A percentile compares a stretch with the other conserved stretches of the same genome.
Conservation (phyloP, 2,113 vertebrate genomes). For the Ptyas mucosa region DNA sequence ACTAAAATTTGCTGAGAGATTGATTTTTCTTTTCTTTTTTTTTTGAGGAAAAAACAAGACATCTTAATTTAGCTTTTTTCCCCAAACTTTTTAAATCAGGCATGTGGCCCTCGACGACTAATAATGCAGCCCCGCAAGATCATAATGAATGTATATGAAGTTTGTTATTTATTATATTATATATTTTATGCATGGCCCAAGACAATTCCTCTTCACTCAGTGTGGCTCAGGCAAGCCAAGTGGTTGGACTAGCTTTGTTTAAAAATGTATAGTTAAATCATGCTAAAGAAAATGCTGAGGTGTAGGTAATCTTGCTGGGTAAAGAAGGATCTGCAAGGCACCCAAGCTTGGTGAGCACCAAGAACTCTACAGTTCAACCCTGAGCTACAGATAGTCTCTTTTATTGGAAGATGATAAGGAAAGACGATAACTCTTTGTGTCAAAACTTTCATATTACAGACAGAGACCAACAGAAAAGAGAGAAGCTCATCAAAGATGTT, state of each 20-base stretch:
- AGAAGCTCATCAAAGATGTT: conserved; percentile 50
- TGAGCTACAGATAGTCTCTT: not conserved
- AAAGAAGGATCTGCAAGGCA: not conserved
- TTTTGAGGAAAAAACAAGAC: not conserved
- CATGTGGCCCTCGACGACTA: not conserved
- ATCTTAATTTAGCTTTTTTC: not conserved
- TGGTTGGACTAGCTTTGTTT: not conserved
- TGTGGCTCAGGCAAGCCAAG: not conserved
- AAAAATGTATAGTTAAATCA: not conserved
- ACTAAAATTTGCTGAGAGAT: not conserved
- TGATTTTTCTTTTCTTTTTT: no score
- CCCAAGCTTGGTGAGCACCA: not conserved
- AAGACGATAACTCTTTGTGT: not conserved
- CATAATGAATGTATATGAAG: not conserved
- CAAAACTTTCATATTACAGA: conserved; percentile 40
- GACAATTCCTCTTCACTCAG: not conserved
- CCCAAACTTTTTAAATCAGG: not conserved
- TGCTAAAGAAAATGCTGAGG: not conserved
- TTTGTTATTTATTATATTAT: not conserved
- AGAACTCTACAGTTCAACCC: not conserved
- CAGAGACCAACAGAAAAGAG: conserved; percentile 61
- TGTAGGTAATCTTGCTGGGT: not conserved
- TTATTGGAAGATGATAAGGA: not conserved
- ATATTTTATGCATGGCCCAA: not conserved
- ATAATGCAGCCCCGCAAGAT: not conserved